These are phyloP conservation scores for Cnemophilus loriae DNA, from an alignment of 2,113 vertebrate genomes.

Conservation along the genomic window DNA sequence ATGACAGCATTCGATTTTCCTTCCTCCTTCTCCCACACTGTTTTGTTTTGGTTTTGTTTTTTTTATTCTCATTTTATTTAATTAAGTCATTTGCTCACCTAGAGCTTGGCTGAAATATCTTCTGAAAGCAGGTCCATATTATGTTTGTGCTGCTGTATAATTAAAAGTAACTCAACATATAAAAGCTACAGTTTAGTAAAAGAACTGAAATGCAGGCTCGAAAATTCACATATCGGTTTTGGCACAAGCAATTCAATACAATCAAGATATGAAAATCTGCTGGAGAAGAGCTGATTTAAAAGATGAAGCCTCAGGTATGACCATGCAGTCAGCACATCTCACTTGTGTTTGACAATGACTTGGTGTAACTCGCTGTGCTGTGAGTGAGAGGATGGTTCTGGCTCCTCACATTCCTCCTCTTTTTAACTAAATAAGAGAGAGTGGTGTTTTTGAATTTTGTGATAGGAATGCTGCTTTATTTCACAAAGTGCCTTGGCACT, in stretches of 20 bases:
- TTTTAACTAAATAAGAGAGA: constrained; percentile 10
- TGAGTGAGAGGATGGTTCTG: not conserved
- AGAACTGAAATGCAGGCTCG: not conserved
- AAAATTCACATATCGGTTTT: not conserved
- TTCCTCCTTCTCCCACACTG: not conserved
- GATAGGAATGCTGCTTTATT: constrained; percentile 19
- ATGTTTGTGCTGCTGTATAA: not conserved
- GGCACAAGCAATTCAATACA: not conserved
- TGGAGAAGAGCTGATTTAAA: not conserved
- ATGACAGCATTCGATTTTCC: not conserved
- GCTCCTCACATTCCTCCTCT: not conserved
- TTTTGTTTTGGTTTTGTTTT: not conserved
- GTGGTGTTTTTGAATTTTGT: not conserved
- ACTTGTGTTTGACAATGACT: not conserved
- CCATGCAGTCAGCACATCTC: not conserved
- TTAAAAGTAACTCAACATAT: not conserved
- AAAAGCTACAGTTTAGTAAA: not conserved
- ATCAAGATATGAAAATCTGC: not conserved
- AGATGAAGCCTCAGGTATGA: not conserved
- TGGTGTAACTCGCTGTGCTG: not conserved
- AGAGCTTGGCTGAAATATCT: not conserved
- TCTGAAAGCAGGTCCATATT: not conserved
- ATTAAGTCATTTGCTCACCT: constrained; percentile 4
- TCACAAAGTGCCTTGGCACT: constrained; percentile 44
- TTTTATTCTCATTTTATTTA: not conserved